Evolutionary conservation across 2,113 vertebrate genomes (phyloP), one percentile per base, ranked within the genome.

Genomic region (Dasyornis broadbenti): DNA sequence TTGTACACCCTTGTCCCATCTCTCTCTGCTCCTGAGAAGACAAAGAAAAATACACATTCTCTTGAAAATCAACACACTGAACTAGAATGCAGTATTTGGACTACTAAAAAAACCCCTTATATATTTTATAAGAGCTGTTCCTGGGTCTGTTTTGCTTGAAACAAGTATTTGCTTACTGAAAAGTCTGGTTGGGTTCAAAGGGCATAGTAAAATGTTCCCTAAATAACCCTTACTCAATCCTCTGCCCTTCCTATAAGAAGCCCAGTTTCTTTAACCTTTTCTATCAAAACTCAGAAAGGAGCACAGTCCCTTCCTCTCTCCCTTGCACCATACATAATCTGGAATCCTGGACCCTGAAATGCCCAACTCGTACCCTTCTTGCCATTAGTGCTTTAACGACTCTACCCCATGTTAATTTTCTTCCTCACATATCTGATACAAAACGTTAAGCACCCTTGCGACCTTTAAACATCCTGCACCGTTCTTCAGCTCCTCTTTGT

Each of bases 391-490:
- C 13, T 4, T 77, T 90, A 57, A 65, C 2, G 2, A n/a, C 45
- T 39, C 28, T 65, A 28, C 14, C 33, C 57, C 59, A 12, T 10
- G 47, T 42, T 88, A 16, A 92, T 90, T 95, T 86, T 40, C 86
- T 56, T 89, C 33, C 72, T 93, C 35, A 27, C 20, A 15, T 53
- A 52, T 50, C 80, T 93, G 47, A 84, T 84, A 89, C n/a, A 86
- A 92, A 92, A 92, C 35, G 15, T 59, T 77, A 86, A 90, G 47
- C 72, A 84, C 89, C 72, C 76, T 83, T 65, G 10, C 95, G 89
- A 94, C 92, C 72, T 97, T 89, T 73, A 95, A 94, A 78, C 39
- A 75, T 93, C 80, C 92, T 92, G 50, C 64, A 83, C 30, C 40
- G 60, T 63, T 82, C 79, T 93, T 63, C 82, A 94, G 61, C 92